phyloP scores from a whole-genome alignment of 2,888 invertebrate genomes.

The Halocaridina rubra region DNA sequence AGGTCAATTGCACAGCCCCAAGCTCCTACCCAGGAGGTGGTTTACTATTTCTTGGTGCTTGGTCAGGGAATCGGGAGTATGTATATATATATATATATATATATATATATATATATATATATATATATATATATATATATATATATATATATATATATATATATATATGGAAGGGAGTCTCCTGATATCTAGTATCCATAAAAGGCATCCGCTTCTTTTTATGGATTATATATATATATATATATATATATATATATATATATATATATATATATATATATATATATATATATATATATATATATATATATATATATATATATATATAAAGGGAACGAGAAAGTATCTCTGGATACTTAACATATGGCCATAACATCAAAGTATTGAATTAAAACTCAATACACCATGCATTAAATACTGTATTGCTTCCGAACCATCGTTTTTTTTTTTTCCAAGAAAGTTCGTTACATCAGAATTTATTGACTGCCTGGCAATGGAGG shows the following conservation, averaged over 20 bases:
- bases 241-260: not conserved
- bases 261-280: not conserved
- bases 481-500: no score
- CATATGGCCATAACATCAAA: no score
- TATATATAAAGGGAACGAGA: not conserved
- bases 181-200: not conserved
- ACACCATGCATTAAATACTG: no score
- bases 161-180: not conserved
- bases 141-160: constrained; percentile 5
- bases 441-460: no score
- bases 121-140: not conserved
- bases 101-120: constrained; percentile 4
- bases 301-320: constrained; percentile 1
- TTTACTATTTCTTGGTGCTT: no score
- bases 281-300: constrained; percentile 2
- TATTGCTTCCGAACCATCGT: no score
- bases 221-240: not conserved
- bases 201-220: not conserved
- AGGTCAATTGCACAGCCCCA: no score
- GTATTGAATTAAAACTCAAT: no score
- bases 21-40: no score
- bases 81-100: constrained; percentile 16
- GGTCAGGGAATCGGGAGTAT: not conserved
- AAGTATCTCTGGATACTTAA: no score
- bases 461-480: no score